phyloP scores from a whole-genome alignment of 2,797 vertebrate species.

The Iguana delicatissima region DNA sequence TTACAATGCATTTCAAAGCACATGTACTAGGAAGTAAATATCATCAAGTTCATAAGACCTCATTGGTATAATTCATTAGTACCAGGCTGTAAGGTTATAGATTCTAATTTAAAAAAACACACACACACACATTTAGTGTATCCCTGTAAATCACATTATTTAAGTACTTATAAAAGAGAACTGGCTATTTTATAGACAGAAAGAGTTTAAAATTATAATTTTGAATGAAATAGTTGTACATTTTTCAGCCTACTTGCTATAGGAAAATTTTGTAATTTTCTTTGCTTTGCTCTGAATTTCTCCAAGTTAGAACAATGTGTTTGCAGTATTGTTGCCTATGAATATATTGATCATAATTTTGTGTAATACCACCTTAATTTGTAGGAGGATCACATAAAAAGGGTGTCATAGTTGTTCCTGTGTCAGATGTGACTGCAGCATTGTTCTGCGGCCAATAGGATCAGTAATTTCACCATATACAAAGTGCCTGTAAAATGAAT shows the following conservation, averaged over 20 bases:
- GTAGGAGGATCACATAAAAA: constrained; percentile 59
- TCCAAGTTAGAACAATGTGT: constrained; percentile 62
- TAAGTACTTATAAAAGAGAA: constrained; percentile 5
- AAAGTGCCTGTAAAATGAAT: constrained; percentile 70
- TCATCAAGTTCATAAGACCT: neutral
- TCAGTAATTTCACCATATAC: constrained; percentile 66
- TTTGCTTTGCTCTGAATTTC: constrained; percentile 59
- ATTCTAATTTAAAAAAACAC: neutral
- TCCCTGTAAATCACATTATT: constrained; percentile 16
- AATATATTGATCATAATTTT: constrained; percentile 73
- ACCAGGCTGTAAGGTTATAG: neutral
- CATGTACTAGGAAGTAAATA: neutral
- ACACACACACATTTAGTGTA: neutral
- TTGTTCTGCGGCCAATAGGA: constrained; percentile 65
- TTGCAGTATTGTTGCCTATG: constrained; percentile 71
- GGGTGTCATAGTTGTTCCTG: constrained; percentile 57
- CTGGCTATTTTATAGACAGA: neutral
- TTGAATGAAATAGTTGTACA: constrained; percentile 59
- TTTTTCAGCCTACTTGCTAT: constrained; percentile 44
- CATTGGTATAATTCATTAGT: neutral
- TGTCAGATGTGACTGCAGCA: constrained; percentile 61
- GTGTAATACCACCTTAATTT: constrained; percentile 70
- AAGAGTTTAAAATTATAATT: constrained; percentile 22
- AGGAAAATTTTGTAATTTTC: neutral
- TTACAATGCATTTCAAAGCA: neutral